Evolutionary conservation across 2,113 vertebrate species (phyloP).

Genomic region (Cygnus atratus): DNA sequence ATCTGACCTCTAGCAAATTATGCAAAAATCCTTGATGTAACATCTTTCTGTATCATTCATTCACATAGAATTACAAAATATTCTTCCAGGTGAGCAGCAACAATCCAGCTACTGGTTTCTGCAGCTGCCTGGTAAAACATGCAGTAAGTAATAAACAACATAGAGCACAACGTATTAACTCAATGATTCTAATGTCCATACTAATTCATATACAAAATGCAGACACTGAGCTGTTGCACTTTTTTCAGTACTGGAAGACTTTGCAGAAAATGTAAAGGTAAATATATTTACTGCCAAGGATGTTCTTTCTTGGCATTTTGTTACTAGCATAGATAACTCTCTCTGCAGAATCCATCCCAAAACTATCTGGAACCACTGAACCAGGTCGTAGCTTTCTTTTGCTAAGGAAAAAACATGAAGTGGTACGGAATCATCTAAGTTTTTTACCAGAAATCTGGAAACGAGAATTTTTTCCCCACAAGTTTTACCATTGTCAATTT

Average conservation of each 20-base stretch:
- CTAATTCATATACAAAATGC: background rate
- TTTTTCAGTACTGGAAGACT: background rate
- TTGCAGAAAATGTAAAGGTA: background rate
- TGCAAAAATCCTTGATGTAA: background rate
- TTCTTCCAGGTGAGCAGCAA: background rate
- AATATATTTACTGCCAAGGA: background rate
- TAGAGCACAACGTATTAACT: background rate
- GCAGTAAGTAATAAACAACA: background rate
- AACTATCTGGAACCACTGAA: background rate
- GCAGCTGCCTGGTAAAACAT: background rate
- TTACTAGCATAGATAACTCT: background rate
- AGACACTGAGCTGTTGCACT: background rate
- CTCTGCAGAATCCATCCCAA: background rate
- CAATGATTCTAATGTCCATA: background rate
- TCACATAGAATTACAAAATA: background rate
- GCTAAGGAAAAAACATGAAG: background rate
- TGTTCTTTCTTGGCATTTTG: background rate
- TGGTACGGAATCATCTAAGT: background rate
- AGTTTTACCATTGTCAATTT: background rate
- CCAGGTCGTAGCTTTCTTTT: background rate
- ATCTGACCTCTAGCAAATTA: background rate
- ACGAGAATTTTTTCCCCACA: background rate
- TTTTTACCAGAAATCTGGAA: background rate
- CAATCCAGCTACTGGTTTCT: background rate
- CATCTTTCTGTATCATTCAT: background rate